Base-by-base conservation (phyloP, 2,888 invertebrate genomes). In the Chironomus riparius region DNA sequence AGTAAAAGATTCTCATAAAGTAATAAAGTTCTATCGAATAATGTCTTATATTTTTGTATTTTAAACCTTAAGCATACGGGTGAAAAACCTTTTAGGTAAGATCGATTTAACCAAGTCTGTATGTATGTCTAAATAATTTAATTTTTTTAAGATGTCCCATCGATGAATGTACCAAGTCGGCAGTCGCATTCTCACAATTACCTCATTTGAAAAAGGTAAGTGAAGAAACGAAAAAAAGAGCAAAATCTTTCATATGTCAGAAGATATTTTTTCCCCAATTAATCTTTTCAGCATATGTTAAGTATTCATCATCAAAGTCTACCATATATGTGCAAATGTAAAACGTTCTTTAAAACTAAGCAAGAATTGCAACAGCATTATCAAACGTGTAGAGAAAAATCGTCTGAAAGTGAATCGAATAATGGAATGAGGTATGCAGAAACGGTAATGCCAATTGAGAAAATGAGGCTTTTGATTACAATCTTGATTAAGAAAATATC, bases 401-500 rank as follows among this genome's bases (percentile, higher is more conserved):
- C 28, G 50, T 56, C 72, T 77, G 18, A 56, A 15, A 56, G 6
- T 56, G 56, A 56, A 18, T 15, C 5, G n/a, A 18, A 56, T 56
- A 18, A 56, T 56, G 18, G 18, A 18, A 18, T 56, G 15, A 56
- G 80, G 79, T 47, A 47, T 47, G 22, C 4, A 73, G 85, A 83
- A 77, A 85, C 87, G 0, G 84, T 85, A 5, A 91, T 91, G 89
- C 86, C 87, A 0, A 85, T 94, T 47, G 90, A 92, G 75, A 89
- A 89, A 79, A 90, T 95, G 89, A 87, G 94, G 77, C 88, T 92
- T 78, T 87, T 93, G 56, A 86, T 94, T 78, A 94, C 94, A 2
- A 89, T 94, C 65, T 87, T 94, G 62, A 84, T 94, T 74, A 93
- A 93, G 80, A 91, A 92, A 83, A 94, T 95, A 78, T 93, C 93